Base-by-base conservation (phyloP, 2,797 vertebrate genomes). In the Amniataba percoides region DNA sequence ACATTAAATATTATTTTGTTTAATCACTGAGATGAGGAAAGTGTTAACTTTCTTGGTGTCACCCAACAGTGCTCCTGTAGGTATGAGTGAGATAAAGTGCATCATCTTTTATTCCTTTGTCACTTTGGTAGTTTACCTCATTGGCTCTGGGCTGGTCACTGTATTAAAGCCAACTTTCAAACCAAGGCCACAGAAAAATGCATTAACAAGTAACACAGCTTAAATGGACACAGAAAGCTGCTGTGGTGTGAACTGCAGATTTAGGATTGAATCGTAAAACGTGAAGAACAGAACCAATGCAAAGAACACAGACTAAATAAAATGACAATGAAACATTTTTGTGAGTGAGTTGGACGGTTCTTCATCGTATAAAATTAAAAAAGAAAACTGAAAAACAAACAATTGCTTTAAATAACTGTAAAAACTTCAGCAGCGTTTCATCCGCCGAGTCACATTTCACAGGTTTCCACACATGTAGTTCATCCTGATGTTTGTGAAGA, bases 401-500 rank as follows among this genome's bases (percentile, higher is more conserved):
- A 21, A 34, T 27, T 34, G 42, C 7, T 0, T 48, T 11, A 40
- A 19, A 71, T 14, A 52, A 27, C 7, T 39, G 39, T 1, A 27
- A 3, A 58, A 52, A 58, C 23, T 25, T 68, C 13, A 51, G 16
- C 51, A 64, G 27, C 40, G 8, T 36, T 36, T 36, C 34, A 36
- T 36, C 34, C 34, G 2, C 34, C 8, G 34, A 36, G 7, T 36
- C 34, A 36, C 34, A 36, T 36, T 36, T 36, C 8, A 9, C 34
- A 36, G 7, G 8, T 36, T 36, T 36, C 34, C 34, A 36, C 34
- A 36, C 34, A 36, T 36, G 34, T 36, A 36, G 34, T 36, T 36
- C 8, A 36, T 36, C 34, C 34, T 36, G 34, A 36, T 36, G 34
- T 36, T 36, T 36, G 34, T 36, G 46, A 83, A 78, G 69, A 82